Evolutionary conservation across 30 jellyfish, hydroid and myxozoan genomes (phyloP).

Genomic region (Mastigias papua): DNA sequence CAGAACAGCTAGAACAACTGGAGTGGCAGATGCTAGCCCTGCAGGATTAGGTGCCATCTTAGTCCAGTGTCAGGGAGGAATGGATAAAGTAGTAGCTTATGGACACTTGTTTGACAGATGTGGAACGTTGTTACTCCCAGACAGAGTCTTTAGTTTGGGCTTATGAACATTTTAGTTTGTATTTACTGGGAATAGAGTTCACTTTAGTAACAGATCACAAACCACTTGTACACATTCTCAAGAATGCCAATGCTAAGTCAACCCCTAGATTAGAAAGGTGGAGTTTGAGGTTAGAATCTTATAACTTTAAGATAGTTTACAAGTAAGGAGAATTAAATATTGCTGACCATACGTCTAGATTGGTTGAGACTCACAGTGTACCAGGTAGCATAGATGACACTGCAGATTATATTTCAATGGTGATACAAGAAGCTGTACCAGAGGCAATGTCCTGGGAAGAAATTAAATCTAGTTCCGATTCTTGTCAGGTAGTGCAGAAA

Average conservation of each 20-base stretch:
- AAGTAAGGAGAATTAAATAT: not conserved
- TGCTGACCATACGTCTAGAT: not conserved
- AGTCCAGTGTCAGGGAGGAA: not conserved
- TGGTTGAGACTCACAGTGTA: not conserved
- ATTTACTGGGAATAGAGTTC: constrained; percentile 31
- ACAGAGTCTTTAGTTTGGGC: constrained; percentile 35
- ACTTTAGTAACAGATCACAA: constrained; percentile 35
- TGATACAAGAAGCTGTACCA: not conserved
- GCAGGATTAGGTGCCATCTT: constrained; percentile 29
- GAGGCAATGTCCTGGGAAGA: constrained; percentile 13
- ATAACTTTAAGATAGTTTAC: not conserved
- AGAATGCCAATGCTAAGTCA: not conserved
- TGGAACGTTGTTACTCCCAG: constrained; percentile 60
- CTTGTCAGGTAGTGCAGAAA: constrained; percentile 23
- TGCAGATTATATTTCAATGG: not conserved
- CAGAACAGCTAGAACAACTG: not conserved
- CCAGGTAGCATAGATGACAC: constrained; percentile 1
- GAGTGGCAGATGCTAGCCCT: constrained; percentile 46
- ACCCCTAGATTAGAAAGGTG: not conserved
- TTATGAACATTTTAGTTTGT: constrained; percentile 6
- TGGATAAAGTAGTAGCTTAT: constrained; percentile 29
- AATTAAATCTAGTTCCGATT: not conserved
- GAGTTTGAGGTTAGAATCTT: not conserved
- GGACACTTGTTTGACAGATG: constrained; percentile 11
- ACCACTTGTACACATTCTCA: constrained; percentile 25